phyloP scores from a whole-genome alignment of 1,140 invertebrate species.

The Aphidius ervi region DNA sequence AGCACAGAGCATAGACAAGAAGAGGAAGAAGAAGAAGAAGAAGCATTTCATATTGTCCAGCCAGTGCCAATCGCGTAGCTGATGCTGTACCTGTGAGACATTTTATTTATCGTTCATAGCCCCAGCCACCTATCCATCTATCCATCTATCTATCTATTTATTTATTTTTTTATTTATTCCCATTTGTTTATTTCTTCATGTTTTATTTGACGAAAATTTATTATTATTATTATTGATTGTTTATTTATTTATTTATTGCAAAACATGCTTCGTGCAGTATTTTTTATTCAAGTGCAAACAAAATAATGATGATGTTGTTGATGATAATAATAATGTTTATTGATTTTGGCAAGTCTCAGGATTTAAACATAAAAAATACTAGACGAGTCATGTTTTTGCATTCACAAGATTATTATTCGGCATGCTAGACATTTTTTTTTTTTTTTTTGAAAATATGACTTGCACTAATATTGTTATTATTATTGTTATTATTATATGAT shows the following conservation, averaged over 20 bases:
- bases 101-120: slow-evolving; percentile 29
- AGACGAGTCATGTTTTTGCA: too few species aligned
- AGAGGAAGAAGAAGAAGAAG: slow-evolving; percentile 54
- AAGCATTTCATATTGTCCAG: slow-evolving; percentile 52
- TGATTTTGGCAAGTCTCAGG: too few species aligned
- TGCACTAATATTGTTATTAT: too few species aligned
- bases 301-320: too few species aligned
- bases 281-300: not conserved
- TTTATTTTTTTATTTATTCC: not conserved
- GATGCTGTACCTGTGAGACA: slow-evolving; percentile 52
- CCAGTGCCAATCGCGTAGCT: slow-evolving; percentile 44
- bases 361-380: too few species aligned
- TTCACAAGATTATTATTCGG: too few species aligned
- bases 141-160: not conserved
- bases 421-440: too few species aligned
- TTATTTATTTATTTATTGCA: slow-evolving; percentile 11
- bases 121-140: not conserved
- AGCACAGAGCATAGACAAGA: slow-evolving; percentile 47
- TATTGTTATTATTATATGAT: too few species aligned
- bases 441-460: too few species aligned
- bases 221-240: not conserved
- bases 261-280: slow-evolving; percentile 41
- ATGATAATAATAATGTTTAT: too few species aligned
- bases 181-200: not conserved
- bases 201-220: not conserved